Base-by-base conservation (phyloP, 1,140 invertebrate genomes). In the Tetramorium parvispinum region DNA sequence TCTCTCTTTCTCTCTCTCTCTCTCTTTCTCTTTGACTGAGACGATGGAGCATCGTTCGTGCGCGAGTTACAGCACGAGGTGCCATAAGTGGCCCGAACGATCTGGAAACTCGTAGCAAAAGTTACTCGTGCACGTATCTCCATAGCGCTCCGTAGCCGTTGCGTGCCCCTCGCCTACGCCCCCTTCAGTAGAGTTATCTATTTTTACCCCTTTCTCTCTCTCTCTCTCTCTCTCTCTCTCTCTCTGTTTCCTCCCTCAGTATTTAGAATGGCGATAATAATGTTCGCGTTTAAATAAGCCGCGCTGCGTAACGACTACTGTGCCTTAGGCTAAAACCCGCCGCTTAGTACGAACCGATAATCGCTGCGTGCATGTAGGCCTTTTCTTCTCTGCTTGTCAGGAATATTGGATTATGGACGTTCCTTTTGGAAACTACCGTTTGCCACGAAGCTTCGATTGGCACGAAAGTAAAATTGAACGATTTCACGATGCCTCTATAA, bases 81-180 rank as follows among this genome's bases (percentile, higher is more conserved):
- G 55, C 46, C 82, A 32, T 89, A 82, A 88, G 77, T 89, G 88
- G 53, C 55, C 59, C 40, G 83, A 86, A 89, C 85, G 83, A 86
- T 40, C 71, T 71, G 70, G 83, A 86, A 86, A 77, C 53, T 82
- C 79, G 21, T n/a, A 13, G 51, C 51, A 51, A 85, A 70, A 57
- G 78, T 49, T 63, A 77, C 61, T 65, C 37, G 32, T 21, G 81
- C 70, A 43, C 68, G 66, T 27, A 85, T 68, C 59, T 75, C 37
- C 21, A n/a, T 75, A 73, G 40, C 13, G 1, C 18, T 53, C 24
- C 13, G 37, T 4, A 70, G 76, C 32, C 59, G 16, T 59, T 18
- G 24, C 37, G 40, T 78, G 75, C 18, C 65, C 51, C 32, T 49
- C 32, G 57, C 71, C 53, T 49, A 40, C 66, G 32, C 55, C 18